Conservation (phyloP, 2,797 vertebrate genomes). For the Eidolon dupreanum region DNA sequence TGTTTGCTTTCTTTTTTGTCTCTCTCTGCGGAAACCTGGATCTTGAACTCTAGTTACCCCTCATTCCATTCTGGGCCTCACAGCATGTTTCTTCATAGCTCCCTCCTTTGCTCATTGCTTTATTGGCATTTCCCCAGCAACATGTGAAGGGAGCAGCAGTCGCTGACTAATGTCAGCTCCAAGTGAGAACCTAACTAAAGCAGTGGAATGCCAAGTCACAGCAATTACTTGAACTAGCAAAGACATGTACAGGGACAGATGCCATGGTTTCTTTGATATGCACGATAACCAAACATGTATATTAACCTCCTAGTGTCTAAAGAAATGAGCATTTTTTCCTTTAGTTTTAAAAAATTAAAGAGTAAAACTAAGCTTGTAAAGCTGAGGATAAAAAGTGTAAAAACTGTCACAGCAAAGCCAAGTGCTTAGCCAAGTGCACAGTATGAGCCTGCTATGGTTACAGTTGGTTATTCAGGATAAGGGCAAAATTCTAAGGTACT, state of each 20-base stretch:
- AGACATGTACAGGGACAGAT: constrained; percentile 53
- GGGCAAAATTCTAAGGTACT: not conserved
- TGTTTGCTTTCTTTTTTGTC: constrained; percentile 74
- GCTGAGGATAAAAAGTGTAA: constrained; percentile 28
- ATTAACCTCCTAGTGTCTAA: not conserved
- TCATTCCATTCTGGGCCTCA: constrained; percentile 55
- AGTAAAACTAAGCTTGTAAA: constrained; percentile 36
- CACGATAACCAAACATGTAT: constrained; percentile 44
- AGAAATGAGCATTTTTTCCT: not conserved
- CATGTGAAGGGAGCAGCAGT: constrained; percentile 26
- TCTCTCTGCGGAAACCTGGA: constrained; percentile 67
- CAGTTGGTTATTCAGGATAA: constrained; percentile 18
- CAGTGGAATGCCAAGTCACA: constrained; percentile 59
- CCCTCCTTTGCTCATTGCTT: constrained; percentile 57
- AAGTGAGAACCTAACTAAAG: constrained; percentile 44
- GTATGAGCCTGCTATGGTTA: not conserved
- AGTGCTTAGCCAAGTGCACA: not conserved
- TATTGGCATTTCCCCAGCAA: constrained; percentile 59
- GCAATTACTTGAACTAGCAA: constrained; percentile 64
- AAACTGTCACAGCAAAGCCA: not conserved
- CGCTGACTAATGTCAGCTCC: constrained; percentile 49
- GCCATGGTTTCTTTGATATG: constrained; percentile 57
- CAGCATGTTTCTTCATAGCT: constrained; percentile 41
- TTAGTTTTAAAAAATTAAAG: constrained; percentile 55
- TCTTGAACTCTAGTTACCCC: constrained; percentile 63